A percentile compares a stretch with the other conserved stretches of the same genome.
Conservation (phyloP, 2,113 vertebrate species). For the Callionymus lyra region DNA sequence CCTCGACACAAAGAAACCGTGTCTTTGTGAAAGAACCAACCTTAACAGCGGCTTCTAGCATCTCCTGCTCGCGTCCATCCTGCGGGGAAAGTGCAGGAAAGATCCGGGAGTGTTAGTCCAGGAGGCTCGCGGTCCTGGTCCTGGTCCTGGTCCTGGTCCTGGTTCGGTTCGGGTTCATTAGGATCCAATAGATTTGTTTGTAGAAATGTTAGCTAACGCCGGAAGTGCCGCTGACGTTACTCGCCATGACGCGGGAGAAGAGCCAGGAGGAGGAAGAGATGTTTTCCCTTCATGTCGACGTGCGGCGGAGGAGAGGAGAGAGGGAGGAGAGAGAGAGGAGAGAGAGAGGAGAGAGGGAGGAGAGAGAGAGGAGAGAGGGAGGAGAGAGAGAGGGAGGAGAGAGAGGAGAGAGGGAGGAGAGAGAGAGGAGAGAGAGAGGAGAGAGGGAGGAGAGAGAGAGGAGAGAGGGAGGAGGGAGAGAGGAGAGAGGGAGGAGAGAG, state of each 20-base stretch:
- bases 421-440: slow-evolving; percentile 42
- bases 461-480: slow-evolving; percentile 40
- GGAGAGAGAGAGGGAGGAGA: slow-evolving; percentile 38
- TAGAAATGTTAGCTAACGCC: no score
- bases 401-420: slow-evolving; percentile 17
- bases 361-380: slow-evolving; percentile 36
- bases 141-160: no score
- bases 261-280: neutral
- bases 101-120: no score
- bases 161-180: no score
- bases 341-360: slow-evolving; percentile 33
- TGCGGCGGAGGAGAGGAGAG: slow-evolving; percentile 14
- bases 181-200: no score
- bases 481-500: slow-evolving; percentile 37
- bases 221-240: no score
- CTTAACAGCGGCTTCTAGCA: no score
- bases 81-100: no score
- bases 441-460: slow-evolving; percentile 28
- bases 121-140: no score
- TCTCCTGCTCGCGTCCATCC: no score
- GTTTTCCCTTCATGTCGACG: slow-evolving; percentile 24
- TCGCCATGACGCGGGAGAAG: slow-evolving; percentile 1
- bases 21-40: no score
- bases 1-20: no score
- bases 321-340: slow-evolving; percentile 26